Base-by-base conservation (phyloP, 1,140 invertebrate genomes). In the Apis cerana region DNA sequence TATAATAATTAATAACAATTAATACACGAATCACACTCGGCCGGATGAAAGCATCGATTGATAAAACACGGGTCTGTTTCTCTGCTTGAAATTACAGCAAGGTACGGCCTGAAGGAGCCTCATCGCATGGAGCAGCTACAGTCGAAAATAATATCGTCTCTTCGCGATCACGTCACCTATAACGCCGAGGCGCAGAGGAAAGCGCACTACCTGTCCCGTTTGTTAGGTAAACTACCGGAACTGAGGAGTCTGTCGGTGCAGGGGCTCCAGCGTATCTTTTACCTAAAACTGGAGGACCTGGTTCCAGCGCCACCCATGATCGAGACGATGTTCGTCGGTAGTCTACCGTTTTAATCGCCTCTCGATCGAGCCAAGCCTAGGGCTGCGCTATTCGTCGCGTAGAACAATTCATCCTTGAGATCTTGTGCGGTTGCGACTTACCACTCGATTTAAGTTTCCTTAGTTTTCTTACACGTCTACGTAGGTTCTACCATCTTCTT, bases 121-220 rank as follows among this genome's bases (percentile, higher is more conserved):
- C 96, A 97, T 88, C 97, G 97, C 89, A 98, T 99, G 85, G 98
- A 99, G 92, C 97, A 98, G 89, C 94, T 99, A 13, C 98, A 99
- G 92, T 98, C 98, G 97, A 98, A 98, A 93, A 98, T 99, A 88
- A 99, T 99, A 83, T 97, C 97, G 75, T 98, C 98, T 69, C 94
- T 99, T 17, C 95, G 98, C 15, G 98, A 99, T 89, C 98, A 99
- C 94, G 98, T 99, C 90, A 99, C 98, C 13, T 98, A 98, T 94
- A 98, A 98, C 92, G 96, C 96, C 74, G 98, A 97, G 91, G 98
- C 96, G n/a, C 97, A 98, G 93, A 96, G 96, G 89, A 98, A 97
- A 92, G 96, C 96, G 43, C 97, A 99, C 88, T 99, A 99, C 94
- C 98, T 99, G 95, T 99, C 98, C 59, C 95, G 97, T 23, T 96